These are phyloP conservation scores for Caretta caretta DNA, from an alignment of 2,113 vertebrate species.

Conservation along the genomic window DNA sequence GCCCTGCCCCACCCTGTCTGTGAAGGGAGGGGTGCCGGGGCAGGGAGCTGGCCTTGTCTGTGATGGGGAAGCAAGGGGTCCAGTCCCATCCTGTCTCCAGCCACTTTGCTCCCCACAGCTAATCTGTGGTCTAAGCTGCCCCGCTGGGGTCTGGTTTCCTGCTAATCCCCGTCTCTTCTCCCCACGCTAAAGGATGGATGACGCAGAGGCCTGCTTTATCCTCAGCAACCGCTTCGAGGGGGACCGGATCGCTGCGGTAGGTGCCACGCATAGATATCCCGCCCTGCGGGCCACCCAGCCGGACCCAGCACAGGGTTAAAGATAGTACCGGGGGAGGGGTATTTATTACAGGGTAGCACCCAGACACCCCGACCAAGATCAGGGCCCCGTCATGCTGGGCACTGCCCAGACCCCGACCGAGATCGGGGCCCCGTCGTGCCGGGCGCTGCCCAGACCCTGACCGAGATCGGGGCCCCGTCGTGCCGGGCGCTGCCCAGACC, in stretches of 20 bases:
- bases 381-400: neutral
- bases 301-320: neutral
- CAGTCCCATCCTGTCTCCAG: neutral
- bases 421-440: no score
- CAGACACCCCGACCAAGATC: no score
- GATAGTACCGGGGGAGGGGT: neutral
- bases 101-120: neutral
- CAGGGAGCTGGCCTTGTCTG: neutral
- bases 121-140: neutral
- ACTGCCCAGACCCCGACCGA: neutral
- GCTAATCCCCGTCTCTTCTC: neutral
- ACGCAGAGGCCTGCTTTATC: constrained; percentile 89
- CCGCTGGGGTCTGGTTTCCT: constrained; percentile 18
- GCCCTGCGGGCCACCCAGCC: neutral
- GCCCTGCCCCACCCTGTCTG: neutral
- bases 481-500: no score
- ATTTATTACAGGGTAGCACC: neutral
- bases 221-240: constrained; percentile 89
- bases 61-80: neutral
- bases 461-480: no score
- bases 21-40: neutral
- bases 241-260: constrained; percentile 87
- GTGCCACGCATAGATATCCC: neutral
- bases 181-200: constrained; percentile 83
- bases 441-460: no score